phyloP scores from a whole-genome alignment of 2,797 vertebrate species.

The Phylloscopus collybita region DNA sequence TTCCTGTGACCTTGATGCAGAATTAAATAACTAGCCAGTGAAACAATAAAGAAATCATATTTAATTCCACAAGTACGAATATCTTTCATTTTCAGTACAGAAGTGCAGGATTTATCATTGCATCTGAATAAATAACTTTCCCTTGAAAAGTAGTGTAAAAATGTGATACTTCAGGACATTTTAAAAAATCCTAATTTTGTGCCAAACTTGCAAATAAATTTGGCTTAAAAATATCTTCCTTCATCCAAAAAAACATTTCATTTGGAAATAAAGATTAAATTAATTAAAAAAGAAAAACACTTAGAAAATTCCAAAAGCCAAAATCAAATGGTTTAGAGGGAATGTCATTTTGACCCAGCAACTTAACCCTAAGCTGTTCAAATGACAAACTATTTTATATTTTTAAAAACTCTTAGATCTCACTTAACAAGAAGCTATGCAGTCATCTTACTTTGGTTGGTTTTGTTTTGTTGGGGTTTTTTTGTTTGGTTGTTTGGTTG shows the following conservation, averaged over 20 bases:
- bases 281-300: not conserved
- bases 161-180: not conserved
- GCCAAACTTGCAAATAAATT: not conserved
- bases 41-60: not conserved
- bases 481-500: not conserved
- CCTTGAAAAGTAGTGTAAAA: not conserved
- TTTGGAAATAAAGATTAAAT: not conserved
- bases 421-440: not conserved
- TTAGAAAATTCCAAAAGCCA: not conserved
- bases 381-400: not conserved
- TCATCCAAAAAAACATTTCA: not conserved
- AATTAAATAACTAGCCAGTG: not conserved
- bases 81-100: not conserved
- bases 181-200: not conserved
- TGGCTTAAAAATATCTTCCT: not conserved
- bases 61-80: not conserved
- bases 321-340: not conserved
- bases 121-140: not conserved
- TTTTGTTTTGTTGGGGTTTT: not conserved
- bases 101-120: not conserved
- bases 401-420: not conserved
- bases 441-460: not conserved
- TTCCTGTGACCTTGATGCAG: not conserved
- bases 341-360: not conserved
- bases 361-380: fast-evolving